Evolutionary conservation across 2,113 vertebrate genomes (phyloP), one percentile per base, ranked within the genome.

Genomic region (Empidonax alnorum): DNA sequence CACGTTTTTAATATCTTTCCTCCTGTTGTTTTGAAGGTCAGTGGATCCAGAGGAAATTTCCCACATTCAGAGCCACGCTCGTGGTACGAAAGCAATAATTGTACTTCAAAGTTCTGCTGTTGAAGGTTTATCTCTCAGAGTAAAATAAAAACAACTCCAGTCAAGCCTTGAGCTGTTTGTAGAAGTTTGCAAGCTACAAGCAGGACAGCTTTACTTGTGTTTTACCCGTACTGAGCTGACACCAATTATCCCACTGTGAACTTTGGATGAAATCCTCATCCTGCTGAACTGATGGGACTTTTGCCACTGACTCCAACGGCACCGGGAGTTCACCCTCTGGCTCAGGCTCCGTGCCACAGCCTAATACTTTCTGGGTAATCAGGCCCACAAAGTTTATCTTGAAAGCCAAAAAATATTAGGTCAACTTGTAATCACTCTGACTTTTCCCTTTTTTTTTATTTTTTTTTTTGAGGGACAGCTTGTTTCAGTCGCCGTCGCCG

Each of bases 1-100:
- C 44, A 47, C 1, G 0, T 8, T 80, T 90, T 93, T 85, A 93
- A 50, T 83, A 80, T 52, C 63, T 41, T 59, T 90, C 55, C 78
- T 93, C 81, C 82, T 18, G 52, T 73, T 90, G 87, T 87, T 85
- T 53, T 86, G 84, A 96, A 96, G 92, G 95, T 90, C 92, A 80
- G 50, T 17, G 47, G 67, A 67, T 56, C 55, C 35, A 77, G 50
- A 87, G 25, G 55, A 96, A 87, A 91, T n/a, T 85, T 88, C 55
- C 35, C 82, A 71, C 52, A 53, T 56, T 76, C 67, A 31, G 59
- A 91, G 62, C 39, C 61, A 50, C 2, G 42, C 20, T 16, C 9
- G 18, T 1, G 27, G 31, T 52, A 61, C 63, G 73, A 69, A 94
- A 69, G 50, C 19, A 61, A 42, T 24, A 72, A 65, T 69, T 50